A percentile compares a stretch with the other conserved stretches of the same genome.
Evolutionary conservation across 2,113 vertebrate species (phyloP).

Genomic region (Hyperoodon ampullatus): DNA sequence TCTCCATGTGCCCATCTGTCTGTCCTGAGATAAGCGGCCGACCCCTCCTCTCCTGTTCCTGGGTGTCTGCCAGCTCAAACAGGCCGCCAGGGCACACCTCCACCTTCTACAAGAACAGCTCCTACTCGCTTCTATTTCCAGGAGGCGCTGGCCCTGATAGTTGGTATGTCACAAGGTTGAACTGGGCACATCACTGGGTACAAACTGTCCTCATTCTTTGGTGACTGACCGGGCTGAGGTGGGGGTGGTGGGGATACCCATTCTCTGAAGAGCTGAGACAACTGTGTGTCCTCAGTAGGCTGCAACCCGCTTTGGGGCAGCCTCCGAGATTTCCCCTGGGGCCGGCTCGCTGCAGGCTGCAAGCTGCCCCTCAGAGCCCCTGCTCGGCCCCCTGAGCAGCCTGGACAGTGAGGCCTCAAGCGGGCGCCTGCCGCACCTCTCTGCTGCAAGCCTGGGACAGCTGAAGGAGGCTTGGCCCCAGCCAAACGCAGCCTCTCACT

Average conservation of each 20-base stretch:
- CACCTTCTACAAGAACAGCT: not conserved
- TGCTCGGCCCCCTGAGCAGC: not conserved
- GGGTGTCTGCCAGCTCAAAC: not conserved
- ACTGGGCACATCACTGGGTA: not conserved
- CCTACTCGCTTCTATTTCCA: not conserved
- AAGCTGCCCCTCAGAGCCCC: not conserved
- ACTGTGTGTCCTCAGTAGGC: not conserved
- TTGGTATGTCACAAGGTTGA: not conserved
- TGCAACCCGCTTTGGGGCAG: not conserved
- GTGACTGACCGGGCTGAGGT: not conserved
- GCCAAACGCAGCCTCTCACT: too few relatives aligned
- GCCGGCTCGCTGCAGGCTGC: not conserved
- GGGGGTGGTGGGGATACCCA: not conserved
- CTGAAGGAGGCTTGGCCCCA: too few relatives aligned
- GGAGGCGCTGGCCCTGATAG: not conserved
- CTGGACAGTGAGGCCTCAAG: not conserved
- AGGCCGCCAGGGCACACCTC: not conserved
- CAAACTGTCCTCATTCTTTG: not conserved
- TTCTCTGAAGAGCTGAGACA: not conserved
- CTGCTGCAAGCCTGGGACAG: too few relatives aligned
- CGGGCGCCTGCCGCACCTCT: not conserved
- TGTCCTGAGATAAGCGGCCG: rapidly evolving
- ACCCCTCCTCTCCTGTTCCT: not conserved
- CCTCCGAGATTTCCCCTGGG: not conserved
- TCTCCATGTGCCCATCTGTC: too few relatives aligned